Conservation (phyloP, 2,888 invertebrate genomes). For the Alcis repandata region DNA sequence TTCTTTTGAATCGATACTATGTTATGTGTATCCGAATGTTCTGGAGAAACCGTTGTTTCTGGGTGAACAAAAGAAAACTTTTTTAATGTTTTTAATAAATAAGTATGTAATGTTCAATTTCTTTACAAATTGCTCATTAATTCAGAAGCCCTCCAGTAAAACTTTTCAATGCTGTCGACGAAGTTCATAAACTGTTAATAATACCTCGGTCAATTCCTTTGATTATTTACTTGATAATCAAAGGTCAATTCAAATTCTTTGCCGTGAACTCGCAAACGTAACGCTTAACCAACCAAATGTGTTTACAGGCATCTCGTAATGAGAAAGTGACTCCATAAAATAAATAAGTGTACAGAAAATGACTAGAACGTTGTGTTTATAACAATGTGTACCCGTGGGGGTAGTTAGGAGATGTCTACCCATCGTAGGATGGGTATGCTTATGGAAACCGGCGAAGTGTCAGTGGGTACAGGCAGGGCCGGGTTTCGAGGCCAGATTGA, state of each 20-base stretch:
- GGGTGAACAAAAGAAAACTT: background rate
- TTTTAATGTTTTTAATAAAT: background rate
- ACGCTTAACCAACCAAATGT: constrained; percentile 25
- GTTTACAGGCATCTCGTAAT: constrained; percentile 38
- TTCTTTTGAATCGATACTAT: background rate
- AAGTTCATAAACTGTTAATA: constrained; percentile 46
- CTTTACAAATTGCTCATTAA: constrained; percentile 31
- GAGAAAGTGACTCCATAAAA: constrained; percentile 49
- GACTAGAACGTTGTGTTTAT: constrained; percentile 60
- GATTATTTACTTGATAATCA: background rate
- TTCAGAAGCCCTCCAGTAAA: constrained; percentile 35
- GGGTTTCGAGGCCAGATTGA: constrained; percentile 63
- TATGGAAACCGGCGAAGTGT: constrained; percentile 81
- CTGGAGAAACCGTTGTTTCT: background rate
- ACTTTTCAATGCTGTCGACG: constrained; percentile 46
- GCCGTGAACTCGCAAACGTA: constrained; percentile 55
- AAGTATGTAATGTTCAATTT: constrained; percentile 19
- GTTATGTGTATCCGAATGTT: background rate
- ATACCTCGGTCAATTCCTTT: constrained; percentile 36
- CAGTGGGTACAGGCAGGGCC: constrained; percentile 72
- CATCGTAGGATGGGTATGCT: constrained; percentile 84
- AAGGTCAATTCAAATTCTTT: constrained; percentile 3
- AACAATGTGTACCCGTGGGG: constrained; percentile 61
- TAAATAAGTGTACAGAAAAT: constrained; percentile 48
- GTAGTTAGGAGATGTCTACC: constrained; percentile 64